Conservation (phyloP, 1,140 invertebrate species). For the Drosophila albomicans region DNA sequence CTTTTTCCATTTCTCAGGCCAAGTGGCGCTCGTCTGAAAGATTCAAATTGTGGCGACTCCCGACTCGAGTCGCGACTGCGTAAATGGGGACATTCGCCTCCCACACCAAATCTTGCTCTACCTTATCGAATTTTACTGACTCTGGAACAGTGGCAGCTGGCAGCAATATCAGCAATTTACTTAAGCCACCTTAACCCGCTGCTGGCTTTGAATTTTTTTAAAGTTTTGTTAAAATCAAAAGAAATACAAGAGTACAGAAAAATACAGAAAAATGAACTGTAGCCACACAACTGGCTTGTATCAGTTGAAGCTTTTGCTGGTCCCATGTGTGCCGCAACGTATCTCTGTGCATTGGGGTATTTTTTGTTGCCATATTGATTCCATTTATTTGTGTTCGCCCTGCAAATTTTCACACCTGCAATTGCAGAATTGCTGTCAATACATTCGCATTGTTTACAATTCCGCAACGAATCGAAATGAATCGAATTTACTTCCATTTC, state of each 20-base stretch:
- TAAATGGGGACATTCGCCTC: constrained; percentile 28
- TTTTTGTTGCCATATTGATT: constrained; percentile 15
- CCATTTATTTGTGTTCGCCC: constrained; percentile 12
- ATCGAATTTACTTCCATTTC: constrained; percentile 40
- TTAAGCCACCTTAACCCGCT: constrained; percentile 17
- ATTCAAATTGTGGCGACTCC: constrained; percentile 35
- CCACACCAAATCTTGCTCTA: too few relatives aligned
- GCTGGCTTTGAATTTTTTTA: constrained; percentile 8
- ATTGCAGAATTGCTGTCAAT: constrained; percentile 20
- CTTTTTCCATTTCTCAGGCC: constrained; percentile 18
- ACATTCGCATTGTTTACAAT: constrained; percentile 55
- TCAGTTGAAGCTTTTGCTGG: neutral
- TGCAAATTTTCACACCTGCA: constrained; percentile 44
- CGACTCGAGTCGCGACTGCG: constrained; percentile 20
- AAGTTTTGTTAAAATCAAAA: constrained; percentile 8
- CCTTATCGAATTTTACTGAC: neutral
- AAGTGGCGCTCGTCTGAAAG: constrained; percentile 29
- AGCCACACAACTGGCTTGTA: constrained; percentile 41
- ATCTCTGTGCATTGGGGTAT: neutral
- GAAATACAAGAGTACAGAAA: neutral
- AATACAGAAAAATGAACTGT: neutral
- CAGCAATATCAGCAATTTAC: constrained; percentile 27
- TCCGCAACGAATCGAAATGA: constrained; percentile 16
- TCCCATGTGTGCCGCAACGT: constrained; percentile 14
- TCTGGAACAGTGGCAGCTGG: constrained; percentile 26